Base-by-base conservation (phyloP, 2,113 vertebrate genomes). In the Coptodon bakossiorum region DNA sequence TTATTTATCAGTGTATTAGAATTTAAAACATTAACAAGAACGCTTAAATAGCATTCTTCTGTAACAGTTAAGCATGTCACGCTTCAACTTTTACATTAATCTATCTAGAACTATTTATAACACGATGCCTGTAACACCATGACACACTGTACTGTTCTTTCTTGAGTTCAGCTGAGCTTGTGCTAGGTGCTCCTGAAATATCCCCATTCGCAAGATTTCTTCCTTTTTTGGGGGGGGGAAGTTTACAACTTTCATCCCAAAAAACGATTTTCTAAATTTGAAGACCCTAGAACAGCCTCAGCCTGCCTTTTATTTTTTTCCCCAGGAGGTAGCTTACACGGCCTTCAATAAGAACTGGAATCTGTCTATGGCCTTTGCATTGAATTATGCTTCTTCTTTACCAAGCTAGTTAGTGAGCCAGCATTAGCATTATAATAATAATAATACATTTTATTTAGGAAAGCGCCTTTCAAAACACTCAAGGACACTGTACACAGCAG, bases 381-480 rank as follows among this genome's bases (percentile, higher is more conserved):
- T 68, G 36, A 40, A 68, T 38, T 22, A 68, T 13, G 19, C 10
- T 68, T 22, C 63, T 68, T 68, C 4, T 40, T 5, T 22, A 68
- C 63, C 19, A 68, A 68, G 63, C 19, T 68, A 38, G 34, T 38
- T 68, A 22, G 19, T 38, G 31, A 38, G 10, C 34, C 34, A 38
- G 10, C 6, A 38, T 38, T 40, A 68, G 19, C 19, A 38, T n/a
- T 0, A 27, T 56, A 6, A 54, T 2, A 6, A 22, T 0, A n/a
- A 53, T 5, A 53, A 53, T 2, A 17, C 9, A 61, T 61, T 34
- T 34, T 6, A 61, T 61, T 34, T 61, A 34, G 3, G 57, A 61
- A 19, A 61, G 29, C 9, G 0, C 9, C 16, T 4, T 61, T 61
- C 29, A 16, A 29, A 59, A 29, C 27, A 59, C 7, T 29, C 56